Evolutionary conservation across 2,888 invertebrate species (phyloP), one percentile per base, ranked within the genome.

Genomic region (Operophtera brumata): DNA sequence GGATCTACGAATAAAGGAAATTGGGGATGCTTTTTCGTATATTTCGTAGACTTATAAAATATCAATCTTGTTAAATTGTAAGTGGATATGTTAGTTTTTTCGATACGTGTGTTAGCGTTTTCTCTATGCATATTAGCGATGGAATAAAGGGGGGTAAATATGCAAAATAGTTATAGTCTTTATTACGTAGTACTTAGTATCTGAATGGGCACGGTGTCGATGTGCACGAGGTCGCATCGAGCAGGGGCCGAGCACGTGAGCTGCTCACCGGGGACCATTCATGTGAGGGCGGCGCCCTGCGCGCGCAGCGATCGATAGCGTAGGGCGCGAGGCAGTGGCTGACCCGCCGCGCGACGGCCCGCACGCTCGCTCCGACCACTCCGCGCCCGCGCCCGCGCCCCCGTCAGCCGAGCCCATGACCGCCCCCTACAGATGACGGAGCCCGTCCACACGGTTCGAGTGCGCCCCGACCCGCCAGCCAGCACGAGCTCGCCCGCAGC

Each of bases 401-500:
- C 28, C 20, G 37, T 37, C 1, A 64, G 71, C 75, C 76, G 76
- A 75, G 73, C 83, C 78, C 86, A 87, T 86, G 84, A 80, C 80
- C 83, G 82, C 84, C 83, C 80, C 76, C 80, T 83, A 86, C 88
- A 90, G 86, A 88, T 86, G 91, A 91, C 91, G 90, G 86, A 86
- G 85, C 88, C 89, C 86, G 82, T 78, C 86, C 81, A 80, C 80
- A 75, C 78, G 81, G 77, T 69, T 70, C 80, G 68, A 81, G 73
- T 73, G 71, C 77, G 74, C 81, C 82, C 83, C 76, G 75, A 49
- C 54, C 57, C 54, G 48, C 59, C 76, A 71, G 73, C 79, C 81
- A 78, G 77, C 79, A 78, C 82, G 78, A 81, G 67, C 77, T 67
- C 66, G 63, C 71, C 70, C 72, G 71, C 74, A 72, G 73, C 75